Conservation (phyloP, 2,888 invertebrate genomes). For the Gastracanthus pulcherrimus region DNA sequence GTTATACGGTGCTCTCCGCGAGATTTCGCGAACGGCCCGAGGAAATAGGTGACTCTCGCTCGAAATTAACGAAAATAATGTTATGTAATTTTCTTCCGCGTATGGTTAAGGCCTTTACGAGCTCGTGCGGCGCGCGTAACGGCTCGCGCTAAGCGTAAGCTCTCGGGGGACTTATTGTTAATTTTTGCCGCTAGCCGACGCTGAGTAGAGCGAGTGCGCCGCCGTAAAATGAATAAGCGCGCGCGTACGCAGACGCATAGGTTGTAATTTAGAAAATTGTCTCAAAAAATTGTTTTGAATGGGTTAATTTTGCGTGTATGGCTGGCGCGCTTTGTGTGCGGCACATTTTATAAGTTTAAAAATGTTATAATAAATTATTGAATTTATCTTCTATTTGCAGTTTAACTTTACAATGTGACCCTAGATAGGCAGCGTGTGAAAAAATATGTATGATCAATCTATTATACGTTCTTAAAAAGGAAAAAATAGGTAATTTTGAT, state of each 20-base stretch:
- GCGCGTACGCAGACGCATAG: not conserved
- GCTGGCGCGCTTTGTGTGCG: no score
- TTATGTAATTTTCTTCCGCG: conserved; percentile 40
- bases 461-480: no score
- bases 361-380: no score
- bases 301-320: conserved; percentile 26
- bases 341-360: no score
- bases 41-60: not conserved
- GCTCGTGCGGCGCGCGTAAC: conserved; percentile 39
- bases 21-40: not conserved
- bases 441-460: no score
- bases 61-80: conserved; percentile 35
- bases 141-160: not conserved
- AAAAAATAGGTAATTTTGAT: no score
- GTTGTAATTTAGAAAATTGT: conserved; percentile 37
- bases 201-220: conserved; percentile 6
- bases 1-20: not conserved
- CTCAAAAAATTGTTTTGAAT: conserved; percentile 40
- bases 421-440: no score
- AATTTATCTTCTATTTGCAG: no score
- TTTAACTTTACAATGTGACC: no score
- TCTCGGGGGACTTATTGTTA: conserved; percentile 30
- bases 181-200: conserved; percentile 32
- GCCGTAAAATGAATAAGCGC: conserved; percentile 34
- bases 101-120: conserved; percentile 26